Evolutionary conservation across 2,797 vertebrate genomes (phyloP), one percentile per base, ranked within the genome.

Genomic region (Pseudopleuronectes americanus): DNA sequence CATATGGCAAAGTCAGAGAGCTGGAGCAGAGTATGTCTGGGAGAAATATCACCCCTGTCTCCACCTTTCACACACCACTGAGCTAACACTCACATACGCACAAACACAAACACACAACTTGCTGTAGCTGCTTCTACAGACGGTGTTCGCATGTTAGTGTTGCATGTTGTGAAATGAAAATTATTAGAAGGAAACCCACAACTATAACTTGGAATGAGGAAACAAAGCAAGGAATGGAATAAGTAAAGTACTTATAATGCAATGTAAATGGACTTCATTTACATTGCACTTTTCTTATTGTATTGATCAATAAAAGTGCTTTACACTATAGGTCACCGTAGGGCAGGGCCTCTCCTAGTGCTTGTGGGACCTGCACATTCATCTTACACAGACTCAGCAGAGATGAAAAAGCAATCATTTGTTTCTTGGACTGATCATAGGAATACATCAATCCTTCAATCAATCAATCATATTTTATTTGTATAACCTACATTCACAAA

Each of bases 1-100:
- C 90, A 90, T 90, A 90, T 91, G 90, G 86, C 79, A 59, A 72
- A 68, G 70, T 82, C 61, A 49, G 75, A 84, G 63, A 84, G 67
- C 71, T 60, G 71, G 75, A 81, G 80, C 73, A 77, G 49, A 77
- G 80, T 51, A 68, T 72, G 77, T 73, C 71, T 74, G 57, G 26
- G 76, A 83, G 77, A 88, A 81, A 87, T 65, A 85, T 79, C 41
- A 52, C 77, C 62, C 64, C 63, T 61, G 65, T 79, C 73, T 74
- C 64, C 72, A 74, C 66, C 60, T 84, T 79, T 76, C 57, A 79
- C 75, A 87, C 72, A 69, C 66, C 2, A 3, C 62, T 73, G 68
- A 77, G 63, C 59, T 22, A 57, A 67, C 16, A 61, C 43, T 43
- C 64, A 57, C 36, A 23, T 36, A 57, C 64, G 24, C 60, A 68